Conservation (phyloP, 1,140 invertebrate genomes). For the Drosophila sp. region DNA sequence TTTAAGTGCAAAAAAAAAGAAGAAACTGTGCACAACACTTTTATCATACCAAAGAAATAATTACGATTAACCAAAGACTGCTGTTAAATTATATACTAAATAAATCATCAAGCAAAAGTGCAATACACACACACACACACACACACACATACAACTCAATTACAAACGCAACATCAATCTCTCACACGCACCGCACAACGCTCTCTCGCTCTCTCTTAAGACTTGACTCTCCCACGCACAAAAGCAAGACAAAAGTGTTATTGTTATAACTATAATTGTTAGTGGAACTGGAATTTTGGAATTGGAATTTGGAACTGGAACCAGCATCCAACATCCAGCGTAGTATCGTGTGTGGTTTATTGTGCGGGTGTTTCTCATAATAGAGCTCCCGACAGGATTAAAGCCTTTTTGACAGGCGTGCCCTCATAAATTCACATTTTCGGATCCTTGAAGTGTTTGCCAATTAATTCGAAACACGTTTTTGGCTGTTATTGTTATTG, state of each 20-base stretch:
- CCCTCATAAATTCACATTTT: slow-evolving; percentile 63
- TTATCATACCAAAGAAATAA: slow-evolving; percentile 60
- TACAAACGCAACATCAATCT: neutral
- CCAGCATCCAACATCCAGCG: slow-evolving; percentile 1
- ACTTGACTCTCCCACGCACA: slow-evolving; percentile 34
- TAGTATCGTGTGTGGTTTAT: slow-evolving; percentile 42
- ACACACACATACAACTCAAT: neutral
- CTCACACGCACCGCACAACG: neutral
- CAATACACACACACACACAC: slow-evolving; percentile 38
- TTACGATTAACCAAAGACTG: slow-evolving; percentile 58
- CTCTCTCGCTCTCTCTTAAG: neutral
- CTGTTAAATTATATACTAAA: slow-evolving; percentile 31
- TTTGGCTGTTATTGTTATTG: slow-evolving; percentile 1
- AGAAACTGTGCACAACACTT: slow-evolving; percentile 36
- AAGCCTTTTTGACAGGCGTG: slow-evolving; percentile 61
- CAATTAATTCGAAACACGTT: slow-evolving; percentile 75
- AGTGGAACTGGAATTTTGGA: slow-evolving; percentile 1
- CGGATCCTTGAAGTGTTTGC: slow-evolving; percentile 32
- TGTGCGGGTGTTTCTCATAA: slow-evolving; percentile 61
- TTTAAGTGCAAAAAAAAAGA: slow-evolving; percentile 56
- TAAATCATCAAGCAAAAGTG: slow-evolving; percentile 49
- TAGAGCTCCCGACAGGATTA: slow-evolving; percentile 56
- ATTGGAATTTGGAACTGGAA: slow-evolving; percentile 1
- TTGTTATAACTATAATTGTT: slow-evolving; percentile 45
- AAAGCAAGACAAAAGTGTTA: slow-evolving; percentile 38